Conservation (phyloP, 2,888 invertebrate genomes). For the Diplolepis rosae region DNA sequence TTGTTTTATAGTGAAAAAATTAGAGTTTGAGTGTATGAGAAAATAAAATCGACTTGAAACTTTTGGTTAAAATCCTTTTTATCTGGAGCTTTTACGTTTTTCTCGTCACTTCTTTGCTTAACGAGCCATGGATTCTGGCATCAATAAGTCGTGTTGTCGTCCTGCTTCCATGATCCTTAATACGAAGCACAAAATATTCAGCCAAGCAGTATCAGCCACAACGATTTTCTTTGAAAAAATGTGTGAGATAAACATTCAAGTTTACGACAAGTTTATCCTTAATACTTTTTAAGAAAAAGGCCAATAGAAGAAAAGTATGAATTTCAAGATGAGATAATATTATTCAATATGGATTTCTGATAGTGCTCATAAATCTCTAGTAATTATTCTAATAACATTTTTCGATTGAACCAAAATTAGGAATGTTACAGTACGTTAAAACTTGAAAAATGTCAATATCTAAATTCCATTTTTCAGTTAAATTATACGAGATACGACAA, state of each 20-base stretch:
- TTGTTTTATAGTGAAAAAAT: too few relatives aligned
- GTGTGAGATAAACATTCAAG: background rate
- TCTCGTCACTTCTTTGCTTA: conserved; percentile 19
- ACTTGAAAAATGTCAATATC: too few relatives aligned
- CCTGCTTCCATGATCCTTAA: conserved; percentile 25
- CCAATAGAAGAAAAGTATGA: background rate
- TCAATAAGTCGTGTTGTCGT: conserved; percentile 23
- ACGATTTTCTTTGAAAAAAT: conserved; percentile 14
- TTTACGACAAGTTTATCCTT: conserved; percentile 4
- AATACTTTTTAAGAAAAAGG: conserved; percentile 8
- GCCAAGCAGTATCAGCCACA: conserved; percentile 13
- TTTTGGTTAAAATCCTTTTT: background rate
- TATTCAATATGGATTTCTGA: too few relatives aligned
- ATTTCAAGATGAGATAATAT: background rate
- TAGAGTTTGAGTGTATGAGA: too few relatives aligned
- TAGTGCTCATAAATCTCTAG: too few relatives aligned
- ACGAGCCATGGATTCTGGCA: conserved; percentile 11
- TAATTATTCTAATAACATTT: too few relatives aligned
- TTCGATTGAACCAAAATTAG: too few relatives aligned
- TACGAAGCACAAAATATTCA: conserved; percentile 11
- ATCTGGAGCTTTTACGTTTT: background rate
- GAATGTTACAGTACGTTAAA: too few relatives aligned
- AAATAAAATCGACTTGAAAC: too few relatives aligned
- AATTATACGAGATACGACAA: too few relatives aligned
- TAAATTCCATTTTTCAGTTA: too few relatives aligned